phyloP scores from a whole-genome alignment of 2,888 invertebrate genomes.

The Holacanthella duospinosa region DNA sequence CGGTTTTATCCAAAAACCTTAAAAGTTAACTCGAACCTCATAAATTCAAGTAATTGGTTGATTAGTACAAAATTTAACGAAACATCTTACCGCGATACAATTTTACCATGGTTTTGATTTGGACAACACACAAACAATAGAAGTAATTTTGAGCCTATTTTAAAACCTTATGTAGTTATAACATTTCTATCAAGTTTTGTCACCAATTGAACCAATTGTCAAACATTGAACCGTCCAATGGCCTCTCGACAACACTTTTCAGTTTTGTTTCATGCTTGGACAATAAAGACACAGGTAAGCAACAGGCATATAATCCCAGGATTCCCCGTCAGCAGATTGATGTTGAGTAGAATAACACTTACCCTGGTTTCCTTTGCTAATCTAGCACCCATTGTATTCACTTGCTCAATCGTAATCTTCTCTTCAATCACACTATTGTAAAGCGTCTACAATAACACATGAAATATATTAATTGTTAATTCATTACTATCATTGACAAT shows the following conservation, averaged over 20 bases:
- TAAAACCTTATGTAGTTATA: too few species aligned
- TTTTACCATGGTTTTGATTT: too few species aligned
- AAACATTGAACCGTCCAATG: too few species aligned
- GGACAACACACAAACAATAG: too few species aligned
- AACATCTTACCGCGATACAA: too few species aligned
- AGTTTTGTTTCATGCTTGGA: background rate
- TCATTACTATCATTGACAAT: background rate
- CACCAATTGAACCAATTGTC: too few species aligned
- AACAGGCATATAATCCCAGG: background rate
- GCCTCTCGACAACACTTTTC: background rate
- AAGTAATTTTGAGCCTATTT: too few species aligned
- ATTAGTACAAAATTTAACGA: too few species aligned
- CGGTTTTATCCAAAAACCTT: too few species aligned
- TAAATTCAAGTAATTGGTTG: too few species aligned
- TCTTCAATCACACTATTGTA: slow-evolving; percentile 87
- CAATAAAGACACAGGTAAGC: background rate
- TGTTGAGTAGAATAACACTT: slow-evolving; percentile 13
- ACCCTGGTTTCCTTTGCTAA: slow-evolving; percentile 37
- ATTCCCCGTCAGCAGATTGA: background rate
- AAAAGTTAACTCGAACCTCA: too few species aligned
- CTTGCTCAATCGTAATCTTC: slow-evolving; percentile 73
- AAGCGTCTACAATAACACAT: slow-evolving; percentile 67
- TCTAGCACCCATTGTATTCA: slow-evolving; percentile 37
- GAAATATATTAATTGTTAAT: background rate
- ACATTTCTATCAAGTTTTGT: too few species aligned